These are phyloP conservation scores for Dinocampus coccinellae DNA, from an alignment of 2,888 invertebrate genomes.

Conservation along the genomic window DNA sequence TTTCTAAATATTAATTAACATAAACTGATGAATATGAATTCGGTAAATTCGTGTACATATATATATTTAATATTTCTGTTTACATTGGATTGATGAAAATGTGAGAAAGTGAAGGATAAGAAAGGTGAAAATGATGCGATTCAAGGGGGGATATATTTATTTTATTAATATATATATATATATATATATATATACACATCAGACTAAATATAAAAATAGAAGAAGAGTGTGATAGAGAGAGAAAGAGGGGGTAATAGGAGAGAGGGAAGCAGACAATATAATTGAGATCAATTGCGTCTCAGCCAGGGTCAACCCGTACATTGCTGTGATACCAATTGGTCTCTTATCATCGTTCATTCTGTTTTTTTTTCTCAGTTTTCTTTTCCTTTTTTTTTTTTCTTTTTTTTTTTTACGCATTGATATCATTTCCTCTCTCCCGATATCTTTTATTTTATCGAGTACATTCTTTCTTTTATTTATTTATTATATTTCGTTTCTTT, in stretches of 20 bases:
- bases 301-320: slow-evolving; percentile 66
- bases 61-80: too few species aligned
- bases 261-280: slow-evolving; percentile 51
- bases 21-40: too few species aligned
- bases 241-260: slow-evolving; percentile 8
- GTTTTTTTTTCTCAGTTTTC: too few species aligned
- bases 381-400: slow-evolving; percentile 24
- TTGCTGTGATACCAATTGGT: slow-evolving; percentile 49
- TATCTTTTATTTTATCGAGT: not conserved
- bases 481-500: not conserved
- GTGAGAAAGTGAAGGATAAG: too few species aligned
- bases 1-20: too few species aligned
- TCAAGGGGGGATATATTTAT: too few species aligned
- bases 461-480: not conserved
- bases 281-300: slow-evolving; percentile 67
- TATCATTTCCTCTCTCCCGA: not conserved
- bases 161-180: too few species aligned
- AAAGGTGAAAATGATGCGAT: too few species aligned
- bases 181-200: too few species aligned
- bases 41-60: too few species aligned
- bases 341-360: slow-evolving; percentile 35
- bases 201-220: not conserved
- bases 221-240: slow-evolving; percentile 17
- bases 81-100: too few species aligned
- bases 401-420: not conserved